Percentiles rank a stretch among this genome's conserved stretches.
phyloP scores from a whole-genome alignment of 1,140 invertebrate genomes.

The Hyphantria cunea region DNA sequence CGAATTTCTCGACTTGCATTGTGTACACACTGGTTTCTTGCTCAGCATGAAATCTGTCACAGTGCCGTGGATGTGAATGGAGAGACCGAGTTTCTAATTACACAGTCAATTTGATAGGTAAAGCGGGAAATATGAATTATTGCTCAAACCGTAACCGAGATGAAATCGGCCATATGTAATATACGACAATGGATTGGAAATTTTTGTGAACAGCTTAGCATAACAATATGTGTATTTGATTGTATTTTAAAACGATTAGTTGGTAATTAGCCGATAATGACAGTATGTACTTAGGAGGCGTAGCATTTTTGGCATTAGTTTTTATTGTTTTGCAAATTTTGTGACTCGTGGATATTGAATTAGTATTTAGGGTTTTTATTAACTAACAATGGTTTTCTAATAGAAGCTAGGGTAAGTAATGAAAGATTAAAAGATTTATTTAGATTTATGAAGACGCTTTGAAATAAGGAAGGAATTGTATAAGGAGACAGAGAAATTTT shows the following conservation, averaged over 20 bases:
- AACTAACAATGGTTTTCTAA: no score
- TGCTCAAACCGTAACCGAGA: slow-evolving; percentile 67
- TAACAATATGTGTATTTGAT: slow-evolving; percentile 56
- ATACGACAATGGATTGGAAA: slow-evolving; percentile 56
- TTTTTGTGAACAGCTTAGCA: slow-evolving; percentile 56
- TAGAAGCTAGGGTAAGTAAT: no score
- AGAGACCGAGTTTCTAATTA: slow-evolving; percentile 71
- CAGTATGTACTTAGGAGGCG: slow-evolving; percentile 37
- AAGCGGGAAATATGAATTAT: slow-evolving; percentile 75
- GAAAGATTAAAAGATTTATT: no score
- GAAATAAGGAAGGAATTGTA: no score
- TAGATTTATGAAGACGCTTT: no score
- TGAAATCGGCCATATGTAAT: slow-evolving; percentile 69
- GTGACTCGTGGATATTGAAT: background rate
- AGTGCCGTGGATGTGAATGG: slow-evolving; percentile 57
- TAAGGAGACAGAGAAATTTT: no score
- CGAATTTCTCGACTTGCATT: slow-evolving; percentile 74
- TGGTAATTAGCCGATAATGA: slow-evolving; percentile 53
- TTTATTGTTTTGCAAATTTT: slow-evolving; percentile 25
- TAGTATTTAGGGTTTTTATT: background rate
- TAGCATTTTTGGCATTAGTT: slow-evolving; percentile 29
- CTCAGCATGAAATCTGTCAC: slow-evolving; percentile 72
- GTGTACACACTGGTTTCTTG: slow-evolving; percentile 74
- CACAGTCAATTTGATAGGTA: slow-evolving; percentile 76
- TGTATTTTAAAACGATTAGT: slow-evolving; percentile 62